Conservation (phyloP, 1,140 invertebrate species). For the Drosophila kepulauana region DNA sequence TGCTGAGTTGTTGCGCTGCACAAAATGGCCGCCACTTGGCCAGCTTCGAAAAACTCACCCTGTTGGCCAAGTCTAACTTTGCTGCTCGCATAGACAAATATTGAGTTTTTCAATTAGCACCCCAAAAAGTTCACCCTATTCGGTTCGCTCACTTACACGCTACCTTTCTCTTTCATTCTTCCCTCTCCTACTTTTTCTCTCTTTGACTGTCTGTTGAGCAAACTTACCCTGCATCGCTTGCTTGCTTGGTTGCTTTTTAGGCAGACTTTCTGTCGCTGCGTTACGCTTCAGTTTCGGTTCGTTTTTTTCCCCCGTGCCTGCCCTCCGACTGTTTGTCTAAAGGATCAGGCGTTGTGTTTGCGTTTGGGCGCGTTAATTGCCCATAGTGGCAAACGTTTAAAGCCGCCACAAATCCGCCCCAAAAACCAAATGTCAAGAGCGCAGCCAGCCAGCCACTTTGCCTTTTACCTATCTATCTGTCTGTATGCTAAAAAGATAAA, state of each 20-base stretch:
- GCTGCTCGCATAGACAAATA: conserved; percentile 66
- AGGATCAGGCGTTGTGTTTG: conserved; percentile 77
- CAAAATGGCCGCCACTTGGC: conserved; percentile 64
- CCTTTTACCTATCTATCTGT: conserved; percentile 50
- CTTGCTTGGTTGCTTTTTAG: conserved; percentile 30
- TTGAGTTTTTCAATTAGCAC: conserved; percentile 81
- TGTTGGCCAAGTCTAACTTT: conserved; percentile 46
- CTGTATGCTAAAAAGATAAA: conserved; percentile 72
- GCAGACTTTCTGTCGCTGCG: conserved; percentile 26
- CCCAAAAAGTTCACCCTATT: conserved; percentile 45
- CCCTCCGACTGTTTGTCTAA: conserved; percentile 68
- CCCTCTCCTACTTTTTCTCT: background rate
- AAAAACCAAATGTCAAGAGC: conserved; percentile 57
- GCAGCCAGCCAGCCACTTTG: conserved; percentile 13
- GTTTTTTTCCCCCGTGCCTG: conserved; percentile 13
- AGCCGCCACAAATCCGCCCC: conserved; percentile 77
- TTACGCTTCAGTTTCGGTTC: conserved; percentile 17
- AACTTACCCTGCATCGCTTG: conserved; percentile 38
- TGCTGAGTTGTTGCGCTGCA: background rate
- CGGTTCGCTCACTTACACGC: background rate
- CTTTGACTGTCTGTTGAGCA: background rate
- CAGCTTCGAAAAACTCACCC: conserved; percentile 36
- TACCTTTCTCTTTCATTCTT: background rate
- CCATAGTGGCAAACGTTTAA: conserved; percentile 82
- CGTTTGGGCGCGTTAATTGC: conserved; percentile 80